Evolutionary conservation across 2,113 vertebrate species (phyloP).

Genomic region (Isichthys henryi): DNA sequence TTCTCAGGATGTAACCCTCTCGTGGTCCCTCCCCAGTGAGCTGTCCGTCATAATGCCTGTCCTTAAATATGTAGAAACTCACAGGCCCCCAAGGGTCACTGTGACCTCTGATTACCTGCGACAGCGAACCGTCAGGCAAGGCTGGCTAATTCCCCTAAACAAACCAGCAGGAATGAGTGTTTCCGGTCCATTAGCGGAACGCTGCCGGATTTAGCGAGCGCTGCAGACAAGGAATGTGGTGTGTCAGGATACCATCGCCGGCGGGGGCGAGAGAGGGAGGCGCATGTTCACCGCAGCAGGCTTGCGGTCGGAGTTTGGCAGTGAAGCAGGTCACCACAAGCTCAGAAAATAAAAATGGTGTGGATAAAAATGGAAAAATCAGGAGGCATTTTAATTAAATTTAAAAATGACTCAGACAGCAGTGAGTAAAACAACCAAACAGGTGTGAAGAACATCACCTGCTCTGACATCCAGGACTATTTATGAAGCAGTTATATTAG

Average conservation of each 20-base stretch:
- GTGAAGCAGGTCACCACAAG: neutral
- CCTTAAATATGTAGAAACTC: neutral
- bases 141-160: neutral
- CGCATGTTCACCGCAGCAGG: neutral
- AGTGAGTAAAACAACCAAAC: neutral
- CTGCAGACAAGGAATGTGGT: neutral
- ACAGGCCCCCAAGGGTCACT: neutral
- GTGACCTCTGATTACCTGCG: slow-evolving; percentile 3
- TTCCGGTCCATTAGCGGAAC: slow-evolving; percentile 24
- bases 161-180: slow-evolving; percentile 17
- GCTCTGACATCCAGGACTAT: neutral
- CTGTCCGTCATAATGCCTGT: neutral
- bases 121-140: neutral
- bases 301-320: neutral
- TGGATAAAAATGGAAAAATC: neutral
- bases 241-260: neutral
- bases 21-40: neutral
- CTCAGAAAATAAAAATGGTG: neutral
- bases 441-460: neutral
- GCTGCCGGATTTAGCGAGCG: neutral
- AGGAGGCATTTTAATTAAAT: neutral
- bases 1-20: neutral
- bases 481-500: neutral
- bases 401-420: neutral
- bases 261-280: neutral